phyloP scores from a whole-genome alignment of 2,797 vertebrate genomes.

The Hydrophis major region DNA sequence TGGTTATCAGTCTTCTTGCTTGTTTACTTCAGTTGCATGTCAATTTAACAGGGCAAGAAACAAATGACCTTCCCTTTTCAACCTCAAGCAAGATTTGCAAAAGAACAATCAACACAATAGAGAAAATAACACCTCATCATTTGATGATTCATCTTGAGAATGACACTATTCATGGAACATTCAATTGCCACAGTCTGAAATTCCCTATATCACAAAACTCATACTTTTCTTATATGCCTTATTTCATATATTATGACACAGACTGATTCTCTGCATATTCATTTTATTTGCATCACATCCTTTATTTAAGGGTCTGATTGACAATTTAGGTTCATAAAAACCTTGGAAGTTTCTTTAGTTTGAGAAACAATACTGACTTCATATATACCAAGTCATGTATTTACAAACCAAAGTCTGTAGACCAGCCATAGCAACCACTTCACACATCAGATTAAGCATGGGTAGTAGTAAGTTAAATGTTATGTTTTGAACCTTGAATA shows the following conservation, averaged over 20 bases:
- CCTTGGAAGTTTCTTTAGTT: neutral
- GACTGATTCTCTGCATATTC: neutral
- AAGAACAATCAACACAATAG: neutral
- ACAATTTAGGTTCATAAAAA: neutral
- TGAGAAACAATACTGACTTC: neutral
- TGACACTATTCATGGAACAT: neutral
- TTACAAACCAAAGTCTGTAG: neutral
- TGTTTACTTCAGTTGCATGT: slow-evolving; percentile 9
- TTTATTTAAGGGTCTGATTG: neutral
- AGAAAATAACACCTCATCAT: neutral
- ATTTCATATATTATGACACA: neutral
- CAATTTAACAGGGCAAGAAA: neutral
- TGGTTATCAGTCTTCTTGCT: neutral
- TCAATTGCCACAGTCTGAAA: neutral
- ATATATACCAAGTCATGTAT: neutral
- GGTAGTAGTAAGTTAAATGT: neutral
- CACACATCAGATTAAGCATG: no score
- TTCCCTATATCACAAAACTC: neutral
- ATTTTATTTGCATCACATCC: neutral
- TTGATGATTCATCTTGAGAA: neutral
- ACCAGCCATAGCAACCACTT: no score
- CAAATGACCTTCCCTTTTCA: neutral
- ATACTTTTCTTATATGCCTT: neutral
- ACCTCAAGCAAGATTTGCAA: neutral
- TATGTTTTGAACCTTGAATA: neutral